Evolutionary conservation across 2,888 invertebrate genomes (phyloP).

Genomic region (Matsumyia berberina): DNA sequence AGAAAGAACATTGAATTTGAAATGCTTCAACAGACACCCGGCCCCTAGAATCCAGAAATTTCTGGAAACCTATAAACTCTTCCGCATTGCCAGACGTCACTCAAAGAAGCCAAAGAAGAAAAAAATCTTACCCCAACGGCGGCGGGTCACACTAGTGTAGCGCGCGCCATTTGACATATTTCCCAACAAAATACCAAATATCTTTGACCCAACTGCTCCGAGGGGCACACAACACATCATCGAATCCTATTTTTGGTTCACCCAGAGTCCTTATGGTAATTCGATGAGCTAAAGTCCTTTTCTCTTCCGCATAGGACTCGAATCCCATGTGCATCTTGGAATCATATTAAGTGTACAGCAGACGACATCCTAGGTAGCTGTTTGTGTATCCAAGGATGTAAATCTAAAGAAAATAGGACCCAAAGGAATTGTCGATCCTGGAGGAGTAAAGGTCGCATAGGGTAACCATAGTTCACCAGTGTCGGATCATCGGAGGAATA

Average conservation of each 20-base stretch:
- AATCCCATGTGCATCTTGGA: slow-evolving; percentile 60
- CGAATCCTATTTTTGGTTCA: slow-evolving; percentile 75
- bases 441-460: slow-evolving; percentile 47
- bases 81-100: slow-evolving; percentile 70
- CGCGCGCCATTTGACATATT: slow-evolving; percentile 73
- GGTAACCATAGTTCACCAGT: slow-evolving; percentile 49
- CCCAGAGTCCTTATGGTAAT: slow-evolving; percentile 74
- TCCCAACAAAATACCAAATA: slow-evolving; percentile 66
- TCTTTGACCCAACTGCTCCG: slow-evolving; percentile 71
- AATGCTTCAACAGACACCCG: slow-evolving; percentile 61
- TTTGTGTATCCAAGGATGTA: slow-evolving; percentile 70
- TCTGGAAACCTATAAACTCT: slow-evolving; percentile 57
- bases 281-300: slow-evolving; percentile 59
- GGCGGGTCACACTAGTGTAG: not conserved
- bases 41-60: slow-evolving; percentile 32
- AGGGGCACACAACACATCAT: slow-evolving; percentile 57
- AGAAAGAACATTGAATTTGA: slow-evolving; percentile 34
- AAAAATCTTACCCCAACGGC: slow-evolving; percentile 43
- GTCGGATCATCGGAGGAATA: slow-evolving; percentile 49
- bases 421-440: slow-evolving; percentile 53
- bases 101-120: slow-evolving; percentile 33
- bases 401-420: slow-evolving; percentile 58
- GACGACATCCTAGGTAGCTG: slow-evolving; percentile 65
- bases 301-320: slow-evolving; percentile 48
- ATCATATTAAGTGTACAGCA: slow-evolving; percentile 59